Evolutionary conservation across 1,140 invertebrate genomes (phyloP).

Genomic region (Nebria ingens): DNA sequence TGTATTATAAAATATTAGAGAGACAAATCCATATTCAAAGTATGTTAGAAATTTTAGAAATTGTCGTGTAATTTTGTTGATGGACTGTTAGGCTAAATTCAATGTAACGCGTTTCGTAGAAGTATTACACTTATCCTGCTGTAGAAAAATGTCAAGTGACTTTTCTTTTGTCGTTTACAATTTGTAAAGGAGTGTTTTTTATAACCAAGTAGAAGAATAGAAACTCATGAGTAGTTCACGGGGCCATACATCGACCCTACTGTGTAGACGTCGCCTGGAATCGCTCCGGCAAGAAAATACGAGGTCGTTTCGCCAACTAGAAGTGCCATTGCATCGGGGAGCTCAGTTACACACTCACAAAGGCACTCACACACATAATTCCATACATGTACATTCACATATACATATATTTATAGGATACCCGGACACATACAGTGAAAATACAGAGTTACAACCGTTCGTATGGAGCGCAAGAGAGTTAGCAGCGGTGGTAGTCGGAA

Average conservation of each 20-base stretch:
- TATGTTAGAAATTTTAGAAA: too few species aligned
- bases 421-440: too few species aligned
- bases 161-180: neutral
- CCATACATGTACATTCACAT: too few species aligned
- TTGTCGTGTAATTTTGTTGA: too few species aligned
- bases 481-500: neutral
- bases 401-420: too few species aligned
- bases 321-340: neutral
- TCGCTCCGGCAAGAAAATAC: neutral
- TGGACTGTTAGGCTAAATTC: too few species aligned
- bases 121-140: too few species aligned
- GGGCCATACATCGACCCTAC: slow-evolving; percentile 2
- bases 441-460: too few species aligned
- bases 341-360: neutral
- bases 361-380: neutral
- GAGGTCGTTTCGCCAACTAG: neutral
- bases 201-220: neutral
- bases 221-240: neutral
- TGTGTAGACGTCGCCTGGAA: neutral
- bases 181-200: neutral
- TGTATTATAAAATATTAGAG: too few species aligned
- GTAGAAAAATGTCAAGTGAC: too few species aligned
- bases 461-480: neutral
- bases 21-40: too few species aligned
- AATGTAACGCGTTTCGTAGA: too few species aligned